phyloP scores from a whole-genome alignment of 1,140 invertebrate genomes.

The Aricia agestis region DNA sequence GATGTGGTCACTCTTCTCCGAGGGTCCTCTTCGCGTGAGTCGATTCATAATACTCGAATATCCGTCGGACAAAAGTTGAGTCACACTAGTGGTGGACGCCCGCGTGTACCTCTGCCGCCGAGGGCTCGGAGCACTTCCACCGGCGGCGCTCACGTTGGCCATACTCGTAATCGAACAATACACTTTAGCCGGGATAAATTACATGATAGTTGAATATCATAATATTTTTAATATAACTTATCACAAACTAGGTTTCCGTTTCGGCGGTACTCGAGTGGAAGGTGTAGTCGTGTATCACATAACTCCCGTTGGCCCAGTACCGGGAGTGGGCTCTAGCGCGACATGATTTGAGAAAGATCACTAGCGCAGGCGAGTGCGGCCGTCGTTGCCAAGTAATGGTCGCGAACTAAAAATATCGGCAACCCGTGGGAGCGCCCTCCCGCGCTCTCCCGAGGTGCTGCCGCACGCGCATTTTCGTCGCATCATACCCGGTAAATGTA shows the following conservation, averaged over 20 bases:
- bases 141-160: conserved; percentile 50
- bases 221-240: conserved; percentile 36
- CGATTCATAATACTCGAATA: conserved; percentile 89
- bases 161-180: conserved; percentile 41
- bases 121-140: conserved; percentile 54
- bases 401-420: conserved; percentile 74
- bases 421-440: conserved; percentile 76
- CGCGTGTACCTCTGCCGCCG: conserved; percentile 82
- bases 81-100: conserved; percentile 87
- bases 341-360: conserved; percentile 70
- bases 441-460: conserved; percentile 64
- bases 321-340: conserved; percentile 60
- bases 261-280: conserved; percentile 12
- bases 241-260: conserved; percentile 21
- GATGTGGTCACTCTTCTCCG: conserved; percentile 69
- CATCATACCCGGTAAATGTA: conserved; percentile 47
- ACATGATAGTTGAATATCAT: conserved; percentile 55
- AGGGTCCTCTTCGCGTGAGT: conserved; percentile 85
- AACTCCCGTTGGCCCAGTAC: conserved; percentile 53
- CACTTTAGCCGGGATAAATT: conserved; percentile 57
- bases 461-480: conserved; percentile 65
- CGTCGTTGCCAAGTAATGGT: conserved; percentile 74
- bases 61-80: conserved; percentile 88
- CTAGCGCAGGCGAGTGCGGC: conserved; percentile 69
- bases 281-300: conserved; percentile 37